Base-by-base conservation (phyloP, 2,888 invertebrate genomes). In the Zhuqinia jingwanae region DNA sequence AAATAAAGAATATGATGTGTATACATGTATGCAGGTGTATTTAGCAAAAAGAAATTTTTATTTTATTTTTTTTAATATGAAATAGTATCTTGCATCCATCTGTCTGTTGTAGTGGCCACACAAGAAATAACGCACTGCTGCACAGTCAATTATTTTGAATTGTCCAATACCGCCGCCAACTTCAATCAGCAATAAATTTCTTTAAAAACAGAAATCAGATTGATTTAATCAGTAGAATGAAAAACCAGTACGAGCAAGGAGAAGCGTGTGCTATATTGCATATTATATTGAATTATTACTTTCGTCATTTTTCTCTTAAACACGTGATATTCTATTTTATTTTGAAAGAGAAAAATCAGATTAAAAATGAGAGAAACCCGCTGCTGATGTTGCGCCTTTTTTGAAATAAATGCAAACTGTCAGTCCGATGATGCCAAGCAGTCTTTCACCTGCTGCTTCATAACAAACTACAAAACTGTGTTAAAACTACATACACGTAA, bases 171-270 rank as follows among this genome's bases (percentile, higher is more conserved):
- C 15, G 45, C 68, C 68, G 68, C 68, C 45, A 68, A 22, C 68
- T 45, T 68, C 20, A 68, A 68, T 68, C 22, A 68, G 45, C 68
- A 27, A 68, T 68, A 68, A 68, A 68, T 68, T 68, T 45, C 70
- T 47, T 50, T 25, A 70, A 15, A 47, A 70, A 25, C 10, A 50
- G 10, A 70, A 70, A 70, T 70, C 45, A 45, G 15, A 70, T 22
- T 70, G 70, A 70, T 70, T 47, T 70, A 47, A 47, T 70, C 68
- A 45, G 68, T 13, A 45, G 68, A 13, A 17, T 68, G 68, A 45
- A n/a, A n/a, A n/a, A n/a, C n/a, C n/a, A n/a, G n/a, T n/a, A n/a
- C n/a, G n/a, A n/a, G n/a, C n/a, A n/a, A n/a, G n/a, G n/a, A n/a
- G n/a, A 50, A 50, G n/a, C 3, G 15, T n/a, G 50, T 36, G 36